Evolutionary conservation across 1,140 invertebrate genomes (phyloP), one percentile per base, ranked within the genome.

Genomic region (Formica selysi): DNA sequence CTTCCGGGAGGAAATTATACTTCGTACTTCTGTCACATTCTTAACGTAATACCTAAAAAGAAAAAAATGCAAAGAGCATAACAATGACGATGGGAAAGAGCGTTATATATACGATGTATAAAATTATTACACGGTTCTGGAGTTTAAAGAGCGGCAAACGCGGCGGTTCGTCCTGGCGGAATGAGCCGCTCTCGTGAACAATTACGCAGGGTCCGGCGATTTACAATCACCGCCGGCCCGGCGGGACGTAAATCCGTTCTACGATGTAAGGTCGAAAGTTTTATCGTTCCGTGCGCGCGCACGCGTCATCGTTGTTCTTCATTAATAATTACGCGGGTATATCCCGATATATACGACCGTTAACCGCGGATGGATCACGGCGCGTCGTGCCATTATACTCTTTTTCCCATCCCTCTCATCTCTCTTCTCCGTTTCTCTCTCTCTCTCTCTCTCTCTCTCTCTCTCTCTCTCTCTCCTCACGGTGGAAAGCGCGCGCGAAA

Each of bases 201-300:
- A 85, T 79, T 57, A 79, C 76, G 64, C 76, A 67, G 76, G 48
- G 76, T 85, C 54, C 54, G 76, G 64, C 85, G 76, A 86, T 86
- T 86, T 86, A 86, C 76, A 86, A 80, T 80, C 65, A 80, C 65
- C 84, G 84, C 29, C 51, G 76, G 84, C 62, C 62, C 61, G 62
- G 7, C 51, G 26, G 76, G 29, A 51, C 64, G 64, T 86, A 86
- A 86, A 86, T 86, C 84, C 76, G 54, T 71, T 81, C 76, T 86
- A 81, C 76, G 76, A 71, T 54, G 38, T 86, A 86, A 86, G 76
- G 84, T 86, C 84, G 84, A 80, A 80, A 86, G 85, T 86, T 86
- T 86, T 86, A 86, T 86, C 85, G 85, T 11, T 41, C 64, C 44
- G 29, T 38, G 81, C 38, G 54, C 36, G 38, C 26, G 41, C 41